Base-by-base conservation (phyloP, 2,113 vertebrate genomes). In the Zeus faber region DNA sequence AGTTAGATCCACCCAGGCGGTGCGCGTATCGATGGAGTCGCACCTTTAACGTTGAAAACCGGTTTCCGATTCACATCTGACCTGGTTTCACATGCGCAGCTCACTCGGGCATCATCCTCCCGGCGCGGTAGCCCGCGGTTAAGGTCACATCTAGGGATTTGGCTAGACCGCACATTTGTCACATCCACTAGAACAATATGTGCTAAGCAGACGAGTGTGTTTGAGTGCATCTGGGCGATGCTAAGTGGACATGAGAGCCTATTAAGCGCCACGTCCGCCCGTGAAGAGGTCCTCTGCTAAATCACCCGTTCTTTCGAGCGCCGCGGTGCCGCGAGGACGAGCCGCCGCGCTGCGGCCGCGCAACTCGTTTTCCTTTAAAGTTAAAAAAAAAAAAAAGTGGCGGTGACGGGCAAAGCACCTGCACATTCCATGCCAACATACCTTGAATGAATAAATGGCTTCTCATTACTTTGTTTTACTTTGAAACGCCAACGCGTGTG, bases 61-160 rank as follows among this genome's bases (percentile, higher is more conserved):
- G 9, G 31, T 3, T 8, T 33, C 31, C 13, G 31, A 13, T 8
- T 1, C 48, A 66, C 49, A 44, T 49, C 45, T 79, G 77, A 77
- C 70, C 73, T 72, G 66, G 49, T 66, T 72, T 65, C 43, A 21
- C 56, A 52, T 2, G 45, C 17, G 14, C 23, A 0, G 48, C 56
- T 67, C 58, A 52, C 58, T 26, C 43, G 8, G 46, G 58, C 61
- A 53, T 47, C 54, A 46, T 1, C 1, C 17, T 48, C 37, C n/a
- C 48, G 10, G n/a, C n/a, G n/a, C 31, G 22, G 3, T 13, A 22
- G 57, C 55, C 65, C 52, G 61, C 44, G 57, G 54, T 62, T 65
- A 62, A 54, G 46, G 54, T 53, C 55, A 46, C 49, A 54, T 76
- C 56, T 27, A 37, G 26, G 53, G 55, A 49, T 55, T 13, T 18